phyloP scores from a whole-genome alignment of 2,888 invertebrate species.

The Mantis religiosa region DNA sequence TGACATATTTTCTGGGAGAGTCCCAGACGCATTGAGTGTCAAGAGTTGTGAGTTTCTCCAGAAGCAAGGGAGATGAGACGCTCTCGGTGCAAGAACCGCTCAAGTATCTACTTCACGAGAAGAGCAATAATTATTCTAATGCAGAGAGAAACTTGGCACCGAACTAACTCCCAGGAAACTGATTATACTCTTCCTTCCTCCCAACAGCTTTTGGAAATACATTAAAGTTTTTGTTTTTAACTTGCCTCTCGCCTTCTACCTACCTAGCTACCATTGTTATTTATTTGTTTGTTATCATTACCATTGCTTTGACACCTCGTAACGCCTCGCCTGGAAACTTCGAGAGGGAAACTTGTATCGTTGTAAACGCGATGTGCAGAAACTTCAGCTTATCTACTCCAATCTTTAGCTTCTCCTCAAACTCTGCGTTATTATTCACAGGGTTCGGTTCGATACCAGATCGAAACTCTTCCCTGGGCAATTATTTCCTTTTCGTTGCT shows the following conservation, averaged over 20 bases:
- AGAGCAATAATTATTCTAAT: background rate
- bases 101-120: background rate
- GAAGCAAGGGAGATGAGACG: background rate
- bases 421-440: too few relatives aligned
- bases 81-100: background rate
- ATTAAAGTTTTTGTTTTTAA: background rate
- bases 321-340: background rate
- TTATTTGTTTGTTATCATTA: background rate
- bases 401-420: too few relatives aligned
- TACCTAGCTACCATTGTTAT: background rate
- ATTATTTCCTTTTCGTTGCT: too few relatives aligned
- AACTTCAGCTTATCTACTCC: too few relatives aligned
- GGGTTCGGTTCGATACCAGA: too few relatives aligned
- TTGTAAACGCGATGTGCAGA: background rate
- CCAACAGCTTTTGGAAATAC: background rate
- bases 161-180: background rate
- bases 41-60: too few relatives aligned
- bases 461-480: too few relatives aligned
- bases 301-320: background rate
- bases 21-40: too few relatives aligned
- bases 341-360: background rate
- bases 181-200: background rate
- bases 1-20: too few relatives aligned
- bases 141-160: background rate
- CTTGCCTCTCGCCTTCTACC: background rate